These are phyloP conservation scores for Dermatophagoides farinae DNA, from an alignment of 1,140 invertebrate species.

Conservation along the genomic window DNA sequence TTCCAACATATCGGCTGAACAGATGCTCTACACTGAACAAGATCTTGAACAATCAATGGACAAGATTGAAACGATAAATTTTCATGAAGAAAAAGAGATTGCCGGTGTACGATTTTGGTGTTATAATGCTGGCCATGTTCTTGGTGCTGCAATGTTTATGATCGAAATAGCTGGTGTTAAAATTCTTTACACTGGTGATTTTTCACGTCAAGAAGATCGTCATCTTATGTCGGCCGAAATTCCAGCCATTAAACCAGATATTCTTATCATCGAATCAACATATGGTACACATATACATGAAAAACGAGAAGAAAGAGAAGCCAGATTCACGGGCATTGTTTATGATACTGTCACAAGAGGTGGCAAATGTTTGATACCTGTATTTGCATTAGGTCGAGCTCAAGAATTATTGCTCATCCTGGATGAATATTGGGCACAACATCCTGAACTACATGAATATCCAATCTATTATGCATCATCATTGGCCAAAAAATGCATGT, in stretches of 20 bases:
- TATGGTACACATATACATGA: constrained; percentile 99
- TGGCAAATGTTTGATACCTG: constrained; percentile 90
- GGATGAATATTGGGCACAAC: constrained; percentile 94
- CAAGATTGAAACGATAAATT: constrained; percentile 94
- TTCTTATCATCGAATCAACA: constrained; percentile 93
- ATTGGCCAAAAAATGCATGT: constrained; percentile 98
- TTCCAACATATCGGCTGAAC: constrained; percentile 86
- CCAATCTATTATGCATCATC: constrained; percentile 99
- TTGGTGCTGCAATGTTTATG: constrained; percentile 99
- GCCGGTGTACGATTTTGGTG: constrained; percentile 78
- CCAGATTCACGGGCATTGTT: constrained; percentile 72
- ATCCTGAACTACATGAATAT: constrained; percentile 94
- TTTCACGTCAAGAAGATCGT: constrained; percentile 91
- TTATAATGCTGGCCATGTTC: constrained; percentile 93
- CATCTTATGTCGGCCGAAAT: constrained; percentile 99
- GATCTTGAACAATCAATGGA: constrained; percentile 95
- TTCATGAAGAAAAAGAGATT: constrained; percentile 94
- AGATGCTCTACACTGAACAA: constrained; percentile 91
- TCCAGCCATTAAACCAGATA: constrained; percentile 80
- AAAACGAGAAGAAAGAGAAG: constrained; percentile 84
- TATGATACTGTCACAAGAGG: constrained; percentile 88
- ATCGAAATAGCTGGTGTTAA: constrained; percentile 97
- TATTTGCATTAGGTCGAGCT: constrained; percentile 91
- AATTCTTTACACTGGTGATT: constrained; percentile 93
- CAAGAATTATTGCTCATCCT: constrained; percentile 88